Evolutionary conservation across 2,888 invertebrate genomes (phyloP).

Genomic region (Cheilosia pagana): DNA sequence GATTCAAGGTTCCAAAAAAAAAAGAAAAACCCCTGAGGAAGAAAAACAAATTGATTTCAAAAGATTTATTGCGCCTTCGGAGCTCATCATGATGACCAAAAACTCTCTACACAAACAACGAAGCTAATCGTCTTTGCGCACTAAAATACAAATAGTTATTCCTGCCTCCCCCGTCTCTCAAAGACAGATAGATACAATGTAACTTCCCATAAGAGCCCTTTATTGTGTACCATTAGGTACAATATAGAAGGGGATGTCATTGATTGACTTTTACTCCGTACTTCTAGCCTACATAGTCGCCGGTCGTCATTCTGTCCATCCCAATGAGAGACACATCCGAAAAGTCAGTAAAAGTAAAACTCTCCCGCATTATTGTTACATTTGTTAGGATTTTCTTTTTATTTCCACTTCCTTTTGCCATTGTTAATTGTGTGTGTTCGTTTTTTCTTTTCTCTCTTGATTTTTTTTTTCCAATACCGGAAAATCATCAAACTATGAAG

Average conservation of each 20-base stretch:
- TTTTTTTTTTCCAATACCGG: constrained; percentile 59
- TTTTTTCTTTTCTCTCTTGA: neutral
- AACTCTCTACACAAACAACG: constrained; percentile 62
- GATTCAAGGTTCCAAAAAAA: constrained; percentile 10
- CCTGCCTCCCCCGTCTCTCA: constrained; percentile 5
- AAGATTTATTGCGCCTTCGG: constrained; percentile 69
- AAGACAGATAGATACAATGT: constrained; percentile 34
- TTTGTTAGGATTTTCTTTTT: constrained; percentile 74
- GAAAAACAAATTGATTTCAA: constrained; percentile 47
- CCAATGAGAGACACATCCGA: constrained; percentile 34
- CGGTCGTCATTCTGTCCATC: constrained; percentile 37
- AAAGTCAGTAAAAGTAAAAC: constrained; percentile 66
- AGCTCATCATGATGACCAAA: constrained; percentile 69
- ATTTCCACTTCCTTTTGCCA: constrained; percentile 72
- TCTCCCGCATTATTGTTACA: constrained; percentile 61
- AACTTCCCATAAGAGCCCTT: constrained; percentile 69
- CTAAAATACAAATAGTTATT: constrained; percentile 69
- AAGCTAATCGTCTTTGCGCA: constrained; percentile 71
- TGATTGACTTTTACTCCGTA: constrained; percentile 68
- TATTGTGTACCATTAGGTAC: constrained; percentile 68
- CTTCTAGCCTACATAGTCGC: constrained; percentile 43
- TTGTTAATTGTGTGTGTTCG: constrained; percentile 67
- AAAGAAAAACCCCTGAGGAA: neutral
- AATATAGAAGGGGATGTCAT: constrained; percentile 66
- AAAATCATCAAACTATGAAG: constrained; percentile 71